Evolutionary conservation across 2,888 invertebrate genomes (phyloP).

Genomic region (Dyspetes luteomarginatus): DNA sequence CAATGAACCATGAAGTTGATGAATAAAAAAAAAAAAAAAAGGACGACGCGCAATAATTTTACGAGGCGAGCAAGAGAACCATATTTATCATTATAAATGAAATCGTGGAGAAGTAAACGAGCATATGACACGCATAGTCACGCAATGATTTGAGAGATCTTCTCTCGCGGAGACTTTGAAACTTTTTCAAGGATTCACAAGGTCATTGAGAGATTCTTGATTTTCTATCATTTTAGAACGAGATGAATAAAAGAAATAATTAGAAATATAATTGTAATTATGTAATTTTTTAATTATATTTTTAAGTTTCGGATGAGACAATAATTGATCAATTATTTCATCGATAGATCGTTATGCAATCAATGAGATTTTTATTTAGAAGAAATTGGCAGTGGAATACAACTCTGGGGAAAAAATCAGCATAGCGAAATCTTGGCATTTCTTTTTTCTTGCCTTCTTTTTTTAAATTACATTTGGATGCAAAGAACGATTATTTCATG

Average conservation of each 20-base stretch:
- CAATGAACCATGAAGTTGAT: constrained; percentile 62
- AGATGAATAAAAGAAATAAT: too few species aligned
- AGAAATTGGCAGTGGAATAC: constrained; percentile 1
- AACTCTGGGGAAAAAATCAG: constrained; percentile 1
- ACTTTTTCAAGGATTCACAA: constrained; percentile 47
- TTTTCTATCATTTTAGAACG: neutral
- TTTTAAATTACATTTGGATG: constrained; percentile 14
- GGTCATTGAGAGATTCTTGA: constrained; percentile 13
- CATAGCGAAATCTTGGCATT: neutral
- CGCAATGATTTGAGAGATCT: constrained; percentile 10
- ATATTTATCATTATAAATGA: constrained; percentile 13
- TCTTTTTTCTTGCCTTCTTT: neutral
- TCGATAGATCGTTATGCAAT: constrained; percentile 20
- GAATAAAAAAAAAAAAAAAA: constrained; percentile 29
- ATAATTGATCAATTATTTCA: too few species aligned
- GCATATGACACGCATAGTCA: neutral
- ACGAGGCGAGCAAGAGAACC: constrained; percentile 12
- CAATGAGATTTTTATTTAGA: neutral
- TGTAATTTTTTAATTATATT: neutral
- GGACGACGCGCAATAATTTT: constrained; percentile 26
- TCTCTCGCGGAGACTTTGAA: neutral
- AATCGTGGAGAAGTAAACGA: neutral
- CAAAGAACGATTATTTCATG: constrained; percentile 34
- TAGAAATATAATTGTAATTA: too few species aligned
- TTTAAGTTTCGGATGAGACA: too few species aligned